These are phyloP conservation scores for Pheosia tremula DNA, from an alignment of 2,888 invertebrate genomes.

Conservation along the genomic window DNA sequence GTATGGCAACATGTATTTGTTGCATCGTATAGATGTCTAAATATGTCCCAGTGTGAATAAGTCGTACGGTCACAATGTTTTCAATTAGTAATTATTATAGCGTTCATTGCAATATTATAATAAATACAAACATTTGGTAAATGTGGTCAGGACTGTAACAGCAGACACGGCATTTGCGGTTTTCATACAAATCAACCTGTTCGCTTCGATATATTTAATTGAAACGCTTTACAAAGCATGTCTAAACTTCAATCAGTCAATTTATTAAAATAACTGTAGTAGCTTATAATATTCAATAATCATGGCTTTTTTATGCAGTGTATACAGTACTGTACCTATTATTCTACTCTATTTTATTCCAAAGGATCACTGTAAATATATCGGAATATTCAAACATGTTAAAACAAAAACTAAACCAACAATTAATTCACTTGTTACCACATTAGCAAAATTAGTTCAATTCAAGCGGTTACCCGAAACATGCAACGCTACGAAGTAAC, in stretches of 20 bases:
- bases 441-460: conserved; percentile 26
- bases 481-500: conserved; percentile 13
- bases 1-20: neutral
- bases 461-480: conserved; percentile 23
- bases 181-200: neutral
- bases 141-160: neutral
- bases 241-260: no score
- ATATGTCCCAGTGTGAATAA: neutral
- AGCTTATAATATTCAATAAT: no score
- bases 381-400: neutral
- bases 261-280: no score
- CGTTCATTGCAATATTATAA: neutral
- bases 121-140: neutral
- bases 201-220: neutral
- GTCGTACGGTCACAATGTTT: neutral
- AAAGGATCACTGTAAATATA: no score
- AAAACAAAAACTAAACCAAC: neutral
- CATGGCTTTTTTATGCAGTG: no score
- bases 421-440: conserved; percentile 19
- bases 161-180: neutral
- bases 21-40: neutral
- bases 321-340: no score
- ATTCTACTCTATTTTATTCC: no score
- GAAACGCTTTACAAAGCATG: no score
- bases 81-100: neutral